Percentiles rank a stretch among this genome's conserved stretches.
Evolutionary conservation across 2,888 invertebrate species (phyloP).

Genomic region (Hydrotaea cyrtoneurina): DNA sequence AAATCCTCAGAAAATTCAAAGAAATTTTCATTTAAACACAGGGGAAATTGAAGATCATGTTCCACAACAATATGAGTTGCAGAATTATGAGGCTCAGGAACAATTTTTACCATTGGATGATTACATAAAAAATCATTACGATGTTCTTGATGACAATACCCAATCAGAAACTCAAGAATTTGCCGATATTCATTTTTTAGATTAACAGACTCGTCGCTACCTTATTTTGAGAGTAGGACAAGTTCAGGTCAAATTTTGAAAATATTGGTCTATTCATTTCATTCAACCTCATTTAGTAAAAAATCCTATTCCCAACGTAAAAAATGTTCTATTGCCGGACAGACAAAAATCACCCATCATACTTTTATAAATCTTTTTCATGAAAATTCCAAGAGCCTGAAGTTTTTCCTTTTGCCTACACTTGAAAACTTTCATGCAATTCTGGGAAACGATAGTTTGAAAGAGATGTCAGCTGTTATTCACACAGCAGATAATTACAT

Average conservation of each 20-base stretch:
- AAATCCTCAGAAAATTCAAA: conserved; percentile 9
- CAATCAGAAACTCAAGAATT: conserved; percentile 16
- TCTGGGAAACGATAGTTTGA: conserved; percentile 52
- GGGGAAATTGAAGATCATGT: background rate
- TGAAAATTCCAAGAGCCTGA: conserved; percentile 11
- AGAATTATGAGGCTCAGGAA: conserved; percentile 25
- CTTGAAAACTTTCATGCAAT: conserved; percentile 48
- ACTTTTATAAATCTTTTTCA: too few relatives aligned
- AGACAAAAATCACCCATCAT: conserved; percentile 40
- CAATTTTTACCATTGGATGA: conserved; percentile 29
- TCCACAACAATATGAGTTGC: background rate
- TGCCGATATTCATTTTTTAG: conserved; percentile 50
- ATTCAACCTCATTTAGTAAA: conserved; percentile 26
- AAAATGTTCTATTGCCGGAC: conserved; percentile 23
- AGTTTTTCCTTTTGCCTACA: conserved; percentile 45
- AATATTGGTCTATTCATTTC: conserved; percentile 38
- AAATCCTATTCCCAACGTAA: conserved; percentile 20
- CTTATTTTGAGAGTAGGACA: conserved; percentile 32
- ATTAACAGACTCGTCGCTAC: conserved; percentile 30
- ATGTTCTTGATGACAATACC: background rate
- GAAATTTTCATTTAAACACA: conserved; percentile 23
- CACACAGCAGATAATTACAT: conserved; percentile 27
- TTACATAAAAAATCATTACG: conserved; percentile 9
- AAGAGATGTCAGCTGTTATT: conserved; percentile 25
- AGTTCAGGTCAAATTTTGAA: conserved; percentile 28